Evolutionary conservation across 37 sponge, comb jelly and placozoan genomes (phyloP).

Genomic region (Petrosia ficiformis): DNA sequence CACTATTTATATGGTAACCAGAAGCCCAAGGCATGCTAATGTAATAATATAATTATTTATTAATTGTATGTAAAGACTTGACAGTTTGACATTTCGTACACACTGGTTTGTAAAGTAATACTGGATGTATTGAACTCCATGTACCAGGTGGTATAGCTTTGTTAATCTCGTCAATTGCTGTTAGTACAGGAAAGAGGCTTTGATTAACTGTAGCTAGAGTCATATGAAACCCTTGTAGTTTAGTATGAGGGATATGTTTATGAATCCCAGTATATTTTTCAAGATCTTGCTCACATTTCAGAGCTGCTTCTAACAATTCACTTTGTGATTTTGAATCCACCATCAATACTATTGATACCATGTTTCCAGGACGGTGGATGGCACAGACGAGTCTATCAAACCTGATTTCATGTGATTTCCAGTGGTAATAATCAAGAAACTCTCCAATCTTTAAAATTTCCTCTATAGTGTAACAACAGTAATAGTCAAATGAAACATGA

Average conservation of each 20-base stretch:
- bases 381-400: slow-evolving; percentile 21
- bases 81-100: no score
- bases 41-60: no score
- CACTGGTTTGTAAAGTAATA: background rate
- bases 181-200: no score
- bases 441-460: slow-evolving; percentile 10
- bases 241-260: slow-evolving; percentile 18
- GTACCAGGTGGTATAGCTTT: background rate
- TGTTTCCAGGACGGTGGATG: slow-evolving; percentile 10
- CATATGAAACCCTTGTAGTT: slow-evolving; percentile 14
- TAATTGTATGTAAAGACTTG: no score
- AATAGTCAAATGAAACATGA: slow-evolving; percentile 18
- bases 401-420: slow-evolving; percentile 5
- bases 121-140: background rate
- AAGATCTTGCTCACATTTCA: slow-evolving; percentile 1
- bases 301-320: background rate
- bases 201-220: slow-evolving; percentile 22
- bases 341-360: slow-evolving; percentile 17
- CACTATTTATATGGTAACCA: no score
- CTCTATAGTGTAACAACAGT: slow-evolving; percentile 12
- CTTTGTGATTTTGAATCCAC: slow-evolving; percentile 2
- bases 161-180: slow-evolving; percentile 16
- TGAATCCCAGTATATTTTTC: slow-evolving; percentile 1
- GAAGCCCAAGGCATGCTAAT: no score
- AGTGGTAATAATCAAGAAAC: slow-evolving; percentile 5